Conservation (phyloP, 1,140 invertebrate species). For the Hesperophylax magnus region DNA sequence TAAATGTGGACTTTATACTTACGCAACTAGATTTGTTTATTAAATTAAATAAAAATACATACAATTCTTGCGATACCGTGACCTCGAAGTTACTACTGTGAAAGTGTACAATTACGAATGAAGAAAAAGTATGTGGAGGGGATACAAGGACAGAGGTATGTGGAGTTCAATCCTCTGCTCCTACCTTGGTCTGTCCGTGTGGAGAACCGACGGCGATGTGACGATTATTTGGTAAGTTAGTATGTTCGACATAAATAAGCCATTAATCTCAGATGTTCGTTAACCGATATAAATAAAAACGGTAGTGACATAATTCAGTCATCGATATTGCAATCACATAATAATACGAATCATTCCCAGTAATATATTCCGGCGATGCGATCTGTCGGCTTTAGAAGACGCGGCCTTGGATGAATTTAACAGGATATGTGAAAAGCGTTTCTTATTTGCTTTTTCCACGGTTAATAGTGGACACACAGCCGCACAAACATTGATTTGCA, state of each 20-base stretch:
- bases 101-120: too few relatives aligned
- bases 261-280: neutral
- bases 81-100: too few relatives aligned
- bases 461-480: neutral
- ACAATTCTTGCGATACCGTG: too few relatives aligned
- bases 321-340: slow-evolving; percentile 18
- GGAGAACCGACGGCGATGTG: too few relatives aligned
- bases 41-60: too few relatives aligned
- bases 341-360: neutral
- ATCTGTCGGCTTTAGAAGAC: slow-evolving; percentile 7
- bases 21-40: too few relatives aligned
- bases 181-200: too few relatives aligned
- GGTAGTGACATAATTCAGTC: slow-evolving; percentile 10
- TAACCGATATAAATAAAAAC: slow-evolving; percentile 3
- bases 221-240: too few relatives aligned
- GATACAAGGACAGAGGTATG: too few relatives aligned
- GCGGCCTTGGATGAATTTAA: slow-evolving; percentile 33
- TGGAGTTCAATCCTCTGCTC: too few relatives aligned
- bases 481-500: slow-evolving; percentile 17
- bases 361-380: slow-evolving; percentile 3
- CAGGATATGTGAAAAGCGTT: slow-evolving; percentile 41
- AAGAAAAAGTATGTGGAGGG: too few relatives aligned
- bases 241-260: neutral
- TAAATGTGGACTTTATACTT: too few relatives aligned
- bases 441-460: slow-evolving; percentile 43